Percentiles rank a stretch among this genome's conserved stretches.
Conservation (phyloP, 2,888 invertebrate species). For the Drosophila mettleri region DNA sequence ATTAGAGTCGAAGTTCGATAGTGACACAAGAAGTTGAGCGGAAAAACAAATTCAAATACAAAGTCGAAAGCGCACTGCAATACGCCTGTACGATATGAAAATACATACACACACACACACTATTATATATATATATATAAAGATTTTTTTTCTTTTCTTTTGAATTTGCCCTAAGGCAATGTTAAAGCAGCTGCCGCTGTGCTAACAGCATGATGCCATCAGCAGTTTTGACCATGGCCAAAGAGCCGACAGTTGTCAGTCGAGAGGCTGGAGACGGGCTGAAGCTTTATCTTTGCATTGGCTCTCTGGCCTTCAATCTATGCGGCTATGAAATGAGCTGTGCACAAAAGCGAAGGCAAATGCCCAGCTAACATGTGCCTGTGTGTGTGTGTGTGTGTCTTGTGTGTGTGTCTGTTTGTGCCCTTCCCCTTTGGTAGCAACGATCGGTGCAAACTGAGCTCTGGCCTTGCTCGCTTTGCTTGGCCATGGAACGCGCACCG, state of each 20-base stretch:
- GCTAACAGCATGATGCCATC: constrained; percentile 75
- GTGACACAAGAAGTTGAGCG: constrained; percentile 17
- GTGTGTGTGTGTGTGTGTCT: background rate
- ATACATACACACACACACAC: background rate
- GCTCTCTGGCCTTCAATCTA: constrained; percentile 67
- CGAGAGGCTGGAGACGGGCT: constrained; percentile 33
- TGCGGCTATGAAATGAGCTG: constrained; percentile 43
- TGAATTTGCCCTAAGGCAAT: constrained; percentile 28
- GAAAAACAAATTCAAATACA: constrained; percentile 26
- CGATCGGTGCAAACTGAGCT: constrained; percentile 13
- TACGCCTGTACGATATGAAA: constrained; percentile 23
- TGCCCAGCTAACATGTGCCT: constrained; percentile 5
- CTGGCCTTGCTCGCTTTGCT: constrained; percentile 31
- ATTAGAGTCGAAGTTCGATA: constrained; percentile 10
- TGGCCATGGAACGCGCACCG: constrained; percentile 44
- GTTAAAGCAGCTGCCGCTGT: constrained; percentile 56
- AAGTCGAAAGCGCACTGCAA: constrained; percentile 28
- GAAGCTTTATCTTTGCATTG: constrained; percentile 62
- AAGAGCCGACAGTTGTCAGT: constrained; percentile 35
- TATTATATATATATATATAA: constrained; percentile 1
- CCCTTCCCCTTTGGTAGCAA: constrained; percentile 11
- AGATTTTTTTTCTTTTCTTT: constrained; percentile 1
- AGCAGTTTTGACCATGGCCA: constrained; percentile 57
- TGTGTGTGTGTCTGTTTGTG: constrained; percentile 2
- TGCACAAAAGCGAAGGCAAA: constrained; percentile 40